A percentile compares a stretch with the other conserved stretches of the same genome.
These are phyloP conservation scores for Columba livia DNA, from an alignment of 2,113 vertebrate species.

Conservation along the genomic window DNA sequence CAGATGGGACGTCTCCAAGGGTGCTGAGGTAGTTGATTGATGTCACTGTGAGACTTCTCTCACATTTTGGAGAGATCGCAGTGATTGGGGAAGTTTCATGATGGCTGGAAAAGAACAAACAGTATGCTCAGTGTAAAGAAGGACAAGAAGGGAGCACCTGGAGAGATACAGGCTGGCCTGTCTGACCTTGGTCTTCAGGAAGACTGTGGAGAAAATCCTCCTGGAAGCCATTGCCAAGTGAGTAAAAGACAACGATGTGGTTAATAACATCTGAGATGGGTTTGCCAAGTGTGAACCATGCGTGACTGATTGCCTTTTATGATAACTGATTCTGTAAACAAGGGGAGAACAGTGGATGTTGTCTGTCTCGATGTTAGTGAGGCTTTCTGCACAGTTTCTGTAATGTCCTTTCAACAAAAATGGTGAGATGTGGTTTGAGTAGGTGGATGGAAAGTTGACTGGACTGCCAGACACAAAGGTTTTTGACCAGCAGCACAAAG, in stretches of 20 bases:
- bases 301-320: background rate
- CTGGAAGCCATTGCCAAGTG: background rate
- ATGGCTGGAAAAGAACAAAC: background rate
- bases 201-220: background rate
- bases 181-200: background rate
- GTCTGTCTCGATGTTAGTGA: background rate
- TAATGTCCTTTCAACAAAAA: background rate
- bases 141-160: background rate
- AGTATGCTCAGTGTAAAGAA: background rate
- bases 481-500: background rate
- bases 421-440: background rate
- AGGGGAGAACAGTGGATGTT: background rate
- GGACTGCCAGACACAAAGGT: background rate
- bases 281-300: background rate
- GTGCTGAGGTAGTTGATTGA: background rate
- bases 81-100: background rate
- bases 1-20: accelerated
- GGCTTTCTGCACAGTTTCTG: background rate
- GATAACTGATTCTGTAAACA: background rate
- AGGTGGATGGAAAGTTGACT: background rate
- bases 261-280: background rate
- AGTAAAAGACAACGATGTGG: background rate
- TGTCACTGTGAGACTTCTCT: background rate
- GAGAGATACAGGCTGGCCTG: background rate
- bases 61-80: background rate